phyloP scores from a whole-genome alignment of 2,113 vertebrate species.

The Microtus richardsoni region DNA sequence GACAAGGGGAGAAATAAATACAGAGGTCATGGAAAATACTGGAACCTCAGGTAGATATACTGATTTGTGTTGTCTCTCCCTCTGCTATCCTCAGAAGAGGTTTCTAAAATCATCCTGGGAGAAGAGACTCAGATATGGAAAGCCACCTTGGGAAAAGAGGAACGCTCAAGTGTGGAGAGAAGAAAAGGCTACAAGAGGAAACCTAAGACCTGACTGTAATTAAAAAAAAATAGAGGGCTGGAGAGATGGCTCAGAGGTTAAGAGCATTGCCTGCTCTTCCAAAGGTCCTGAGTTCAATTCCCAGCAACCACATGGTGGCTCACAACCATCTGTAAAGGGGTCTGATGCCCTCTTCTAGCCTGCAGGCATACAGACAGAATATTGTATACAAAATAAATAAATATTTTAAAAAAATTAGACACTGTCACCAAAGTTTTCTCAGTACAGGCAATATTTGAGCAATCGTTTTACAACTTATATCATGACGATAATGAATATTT shows the following conservation, averaged over 20 bases:
- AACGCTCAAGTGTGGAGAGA: not conserved
- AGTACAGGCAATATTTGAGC: not conserved
- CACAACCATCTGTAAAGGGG: too few relatives aligned
- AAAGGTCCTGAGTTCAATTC: too few relatives aligned
- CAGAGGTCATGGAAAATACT: not conserved
- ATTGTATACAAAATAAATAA: too few relatives aligned
- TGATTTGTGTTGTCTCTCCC: not conserved
- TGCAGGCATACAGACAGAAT: too few relatives aligned
- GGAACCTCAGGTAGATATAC: not conserved
- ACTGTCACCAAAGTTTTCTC: not conserved
- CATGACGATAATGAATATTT: not conserved
- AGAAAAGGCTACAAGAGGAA: not conserved
- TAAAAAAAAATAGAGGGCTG: too few relatives aligned
- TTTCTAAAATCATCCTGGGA: not conserved
- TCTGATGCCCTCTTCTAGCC: too few relatives aligned
- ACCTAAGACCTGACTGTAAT: not conserved
- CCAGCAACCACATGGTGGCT: too few relatives aligned
- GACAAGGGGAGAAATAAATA: not conserved
- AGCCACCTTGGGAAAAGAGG: not conserved
- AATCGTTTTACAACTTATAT: not conserved
- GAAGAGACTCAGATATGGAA: not conserved
- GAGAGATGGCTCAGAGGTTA: too few relatives aligned
- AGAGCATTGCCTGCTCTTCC: too few relatives aligned
- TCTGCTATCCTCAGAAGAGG: not conserved
- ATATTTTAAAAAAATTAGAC: too few relatives aligned